A percentile compares a stretch with the other conserved stretches of the same genome.
These are phyloP conservation scores for Oncorhynchus keta DNA, from an alignment of 2,113 vertebrate species.

Conservation along the genomic window DNA sequence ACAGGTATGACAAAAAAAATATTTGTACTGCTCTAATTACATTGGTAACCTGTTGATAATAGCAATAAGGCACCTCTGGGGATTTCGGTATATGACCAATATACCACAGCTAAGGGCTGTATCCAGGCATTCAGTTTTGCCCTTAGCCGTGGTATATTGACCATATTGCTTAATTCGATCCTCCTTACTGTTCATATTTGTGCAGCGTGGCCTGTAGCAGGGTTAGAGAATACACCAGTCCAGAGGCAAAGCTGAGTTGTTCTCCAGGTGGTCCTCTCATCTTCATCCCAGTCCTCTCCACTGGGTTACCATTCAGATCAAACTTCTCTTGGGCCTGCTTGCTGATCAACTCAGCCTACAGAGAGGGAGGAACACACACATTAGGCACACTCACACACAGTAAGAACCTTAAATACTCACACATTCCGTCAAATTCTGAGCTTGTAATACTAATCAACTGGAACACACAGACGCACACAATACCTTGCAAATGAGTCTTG, in stretches of 20 bases:
- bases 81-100: no score
- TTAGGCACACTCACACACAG: slow-evolving; percentile 19
- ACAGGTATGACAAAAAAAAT: no score
- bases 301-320: slow-evolving; percentile 84
- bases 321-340: slow-evolving; percentile 97
- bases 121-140: no score
- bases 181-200: slow-evolving; percentile 87
- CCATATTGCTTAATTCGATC: no score
- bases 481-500: slow-evolving; percentile 93
- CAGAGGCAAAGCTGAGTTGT: slow-evolving; percentile 92
- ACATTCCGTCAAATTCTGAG: no score
- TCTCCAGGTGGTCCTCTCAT: slow-evolving; percentile 84
- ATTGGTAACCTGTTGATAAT: no score
- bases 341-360: slow-evolving; percentile 92
- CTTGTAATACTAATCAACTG: no score
- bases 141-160: no score
- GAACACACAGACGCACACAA: background rate
- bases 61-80: no score
- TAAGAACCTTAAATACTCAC: slow-evolving; percentile 77
- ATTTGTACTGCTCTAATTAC: no score
- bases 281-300: slow-evolving; percentile 76
- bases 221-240: slow-evolving; percentile 90
- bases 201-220: slow-evolving; percentile 92
- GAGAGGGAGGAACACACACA: background rate
- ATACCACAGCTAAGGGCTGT: no score